Base-by-base conservation (phyloP, 2,113 vertebrate species). In the Myanophis thanlyinensis region DNA sequence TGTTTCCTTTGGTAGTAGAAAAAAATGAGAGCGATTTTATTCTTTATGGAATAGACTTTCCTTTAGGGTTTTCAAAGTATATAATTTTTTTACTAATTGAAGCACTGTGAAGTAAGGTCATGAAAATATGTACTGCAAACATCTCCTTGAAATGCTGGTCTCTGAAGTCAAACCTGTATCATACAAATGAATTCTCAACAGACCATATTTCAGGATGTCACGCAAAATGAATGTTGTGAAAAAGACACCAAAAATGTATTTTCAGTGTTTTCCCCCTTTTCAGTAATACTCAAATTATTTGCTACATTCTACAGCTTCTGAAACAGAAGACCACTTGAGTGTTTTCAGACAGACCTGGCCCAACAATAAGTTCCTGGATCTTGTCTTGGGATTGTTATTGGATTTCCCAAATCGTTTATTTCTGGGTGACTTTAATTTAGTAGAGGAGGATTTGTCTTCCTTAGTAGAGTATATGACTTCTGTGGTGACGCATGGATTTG, bases 61-160 rank as follows among this genome's bases (percentile, higher is more conserved):
- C 27, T 92, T 40, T 67, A 56, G 27, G 25, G 49, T 91, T 94
- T 93, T 95, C 80, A 80, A 94, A 89, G 47, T 91, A 49, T 88
- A 90, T 94, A 67, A 67, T 80, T 80, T 0, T 80, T 92, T 94
- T 91, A 93, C 49, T 87, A 94, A 90, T 93, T 91, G 94, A 30
- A 0, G 0, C 40, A 87, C 5, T 47, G 46, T 54, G 49, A 95
- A 95, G 93, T 5, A 35, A 90, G 52, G 51, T 52, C 3, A 47
- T 84, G 30, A 89, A 95, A 94, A 91, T 35, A 93, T 87, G 30
- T 13, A n/a, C 67, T 91, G 91, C 49, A 23, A 52, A 93, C 94
- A 46, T 59, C 3, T 89, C 49, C 35, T 87, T 11, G 46, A 59
- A 93, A 90, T 94, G 90, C 54, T 47, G 90, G 86, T 90, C 93